Conservation (phyloP, 2,888 invertebrate genomes). For the Drosophila greeni region DNA sequence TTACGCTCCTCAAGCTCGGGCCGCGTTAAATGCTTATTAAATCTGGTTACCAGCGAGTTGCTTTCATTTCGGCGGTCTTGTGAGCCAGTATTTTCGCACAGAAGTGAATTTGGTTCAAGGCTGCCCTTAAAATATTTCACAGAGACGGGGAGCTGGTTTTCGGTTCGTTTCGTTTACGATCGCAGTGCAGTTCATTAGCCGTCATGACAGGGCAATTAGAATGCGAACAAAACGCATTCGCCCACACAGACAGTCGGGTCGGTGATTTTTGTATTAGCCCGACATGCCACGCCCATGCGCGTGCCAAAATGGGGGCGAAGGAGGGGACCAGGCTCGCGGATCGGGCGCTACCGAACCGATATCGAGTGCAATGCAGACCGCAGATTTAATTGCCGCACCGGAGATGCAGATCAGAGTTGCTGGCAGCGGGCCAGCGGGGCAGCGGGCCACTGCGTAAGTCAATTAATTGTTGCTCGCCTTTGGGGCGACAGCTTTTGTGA, state of each 20-base stretch:
- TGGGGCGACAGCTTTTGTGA: constrained; percentile 68
- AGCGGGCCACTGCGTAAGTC: constrained; percentile 56
- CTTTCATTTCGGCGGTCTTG: constrained; percentile 34
- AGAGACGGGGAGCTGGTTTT: constrained; percentile 33
- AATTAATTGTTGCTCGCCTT: constrained; percentile 71
- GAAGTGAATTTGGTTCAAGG: constrained; percentile 55
- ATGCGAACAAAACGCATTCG: constrained; percentile 53
- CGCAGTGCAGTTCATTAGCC: constrained; percentile 36
- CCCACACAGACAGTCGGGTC: constrained; percentile 52
- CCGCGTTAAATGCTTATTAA: constrained; percentile 38
- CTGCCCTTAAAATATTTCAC: constrained; percentile 37
- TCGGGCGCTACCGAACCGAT: constrained; percentile 9
- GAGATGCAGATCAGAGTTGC: constrained; percentile 37
- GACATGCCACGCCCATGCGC: constrained; percentile 45
- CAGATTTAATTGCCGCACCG: constrained; percentile 52
- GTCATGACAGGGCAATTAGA: constrained; percentile 59
- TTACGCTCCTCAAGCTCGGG: constrained; percentile 18
- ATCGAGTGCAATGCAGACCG: constrained; percentile 27
- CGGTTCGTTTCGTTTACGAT: constrained; percentile 38
- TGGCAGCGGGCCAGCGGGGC: constrained; percentile 30
- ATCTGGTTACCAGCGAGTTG: constrained; percentile 36
- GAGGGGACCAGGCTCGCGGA: not conserved
- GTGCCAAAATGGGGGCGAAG: constrained; percentile 21
- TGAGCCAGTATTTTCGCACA: constrained; percentile 28
- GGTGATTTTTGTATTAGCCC: constrained; percentile 25